phyloP scores from a whole-genome alignment of 1,140 invertebrate genomes.

The Tenebrio molitor region DNA sequence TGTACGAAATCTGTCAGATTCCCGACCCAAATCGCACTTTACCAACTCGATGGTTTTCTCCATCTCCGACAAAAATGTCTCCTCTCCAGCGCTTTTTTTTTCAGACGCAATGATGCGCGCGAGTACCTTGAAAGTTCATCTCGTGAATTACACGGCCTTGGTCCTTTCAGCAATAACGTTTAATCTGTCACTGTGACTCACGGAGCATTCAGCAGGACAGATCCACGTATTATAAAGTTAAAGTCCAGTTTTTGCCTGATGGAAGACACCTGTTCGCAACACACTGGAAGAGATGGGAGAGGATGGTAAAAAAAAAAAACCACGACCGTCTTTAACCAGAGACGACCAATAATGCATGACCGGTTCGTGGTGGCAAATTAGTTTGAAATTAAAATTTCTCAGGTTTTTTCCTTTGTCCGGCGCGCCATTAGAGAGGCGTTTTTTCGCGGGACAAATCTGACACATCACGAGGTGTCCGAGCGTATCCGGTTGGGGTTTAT shows the following conservation, averaged over 20 bases:
- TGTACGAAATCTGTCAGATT: no score
- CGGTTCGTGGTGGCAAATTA: slow-evolving; percentile 30
- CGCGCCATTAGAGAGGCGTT: slow-evolving; percentile 1
- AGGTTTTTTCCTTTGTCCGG: slow-evolving; percentile 13
- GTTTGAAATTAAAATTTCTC: slow-evolving; percentile 33
- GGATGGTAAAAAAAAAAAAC: background rate
- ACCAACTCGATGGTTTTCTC: no score
- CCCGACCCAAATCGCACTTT: no score
- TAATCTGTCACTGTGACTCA: slow-evolving; percentile 38
- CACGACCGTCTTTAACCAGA: slow-evolving; percentile 15
- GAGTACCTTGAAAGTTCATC: slow-evolving; percentile 36
- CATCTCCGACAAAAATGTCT: no score
- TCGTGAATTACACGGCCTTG: slow-evolving; percentile 38
- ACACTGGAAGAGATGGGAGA: background rate
- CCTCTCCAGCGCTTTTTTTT: slow-evolving; percentile 6
- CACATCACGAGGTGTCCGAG: background rate
- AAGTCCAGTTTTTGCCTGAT: slow-evolving; percentile 27
- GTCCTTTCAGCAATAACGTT: slow-evolving; percentile 33
- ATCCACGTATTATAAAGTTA: slow-evolving; percentile 13
- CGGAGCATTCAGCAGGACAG: slow-evolving; percentile 19
- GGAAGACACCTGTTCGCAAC: slow-evolving; percentile 20
- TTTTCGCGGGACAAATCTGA: background rate
- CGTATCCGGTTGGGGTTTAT: slow-evolving; percentile 28
- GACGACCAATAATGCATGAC: slow-evolving; percentile 30
- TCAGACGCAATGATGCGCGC: slow-evolving; percentile 4